Percentiles rank a stretch among this genome's conserved stretches.
Evolutionary conservation across 2,797 vertebrate genomes (phyloP).

Genomic region (Falco naumanni): DNA sequence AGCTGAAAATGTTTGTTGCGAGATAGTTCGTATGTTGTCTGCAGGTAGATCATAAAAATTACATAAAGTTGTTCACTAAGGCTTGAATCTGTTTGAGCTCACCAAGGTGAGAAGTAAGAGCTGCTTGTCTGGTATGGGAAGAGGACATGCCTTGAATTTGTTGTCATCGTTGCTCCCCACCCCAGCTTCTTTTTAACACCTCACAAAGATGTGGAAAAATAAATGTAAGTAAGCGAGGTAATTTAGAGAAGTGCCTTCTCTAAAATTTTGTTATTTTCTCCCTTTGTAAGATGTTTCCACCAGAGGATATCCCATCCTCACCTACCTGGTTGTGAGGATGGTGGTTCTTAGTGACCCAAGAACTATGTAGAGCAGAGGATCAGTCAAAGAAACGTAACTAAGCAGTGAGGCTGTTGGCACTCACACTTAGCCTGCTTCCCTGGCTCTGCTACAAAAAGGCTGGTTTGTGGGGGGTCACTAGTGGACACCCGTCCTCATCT

Average conservation of each 20-base stretch:
- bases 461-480: background rate
- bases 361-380: background rate
- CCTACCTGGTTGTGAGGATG: background rate
- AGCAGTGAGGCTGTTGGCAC: rapidly evolving
- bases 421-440: background rate
- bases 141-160: background rate
- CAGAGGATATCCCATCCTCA: background rate
- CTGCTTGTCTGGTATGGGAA: background rate
- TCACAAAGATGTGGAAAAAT: background rate
- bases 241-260: background rate
- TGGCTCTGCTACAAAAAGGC: background rate
- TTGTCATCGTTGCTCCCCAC: background rate
- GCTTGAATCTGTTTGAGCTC: background rate
- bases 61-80: background rate
- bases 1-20: background rate
- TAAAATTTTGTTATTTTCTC: background rate
- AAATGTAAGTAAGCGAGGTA: background rate
- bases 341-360: background rate
- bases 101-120: background rate
- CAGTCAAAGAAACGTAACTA: background rate
- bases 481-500: background rate
- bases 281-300: background rate
- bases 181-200: background rate
- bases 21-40: background rate
- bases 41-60: background rate